Conservation (phyloP, 2,888 invertebrate genomes). For the Eupsilia transversa region DNA sequence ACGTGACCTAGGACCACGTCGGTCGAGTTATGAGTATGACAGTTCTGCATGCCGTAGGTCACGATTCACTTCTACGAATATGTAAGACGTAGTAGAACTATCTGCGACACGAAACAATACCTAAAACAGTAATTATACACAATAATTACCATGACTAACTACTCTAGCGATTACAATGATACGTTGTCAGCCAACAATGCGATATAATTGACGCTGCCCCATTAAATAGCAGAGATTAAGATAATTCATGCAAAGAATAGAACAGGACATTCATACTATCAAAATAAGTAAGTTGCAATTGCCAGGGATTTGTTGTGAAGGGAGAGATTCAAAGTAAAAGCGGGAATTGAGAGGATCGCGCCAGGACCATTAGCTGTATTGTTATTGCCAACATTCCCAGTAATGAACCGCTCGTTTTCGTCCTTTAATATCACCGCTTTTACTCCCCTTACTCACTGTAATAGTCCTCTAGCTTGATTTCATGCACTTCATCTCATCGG, state of each 20-base stretch:
- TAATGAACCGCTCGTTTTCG: slow-evolving; percentile 90
- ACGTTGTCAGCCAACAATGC: slow-evolving; percentile 74
- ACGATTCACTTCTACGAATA: slow-evolving; percentile 64
- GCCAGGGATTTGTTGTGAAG: slow-evolving; percentile 77
- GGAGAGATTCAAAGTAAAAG: slow-evolving; percentile 81
- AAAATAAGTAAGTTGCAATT: slow-evolving; percentile 60
- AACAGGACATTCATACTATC: slow-evolving; percentile 59
- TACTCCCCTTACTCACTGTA: slow-evolving; percentile 83
- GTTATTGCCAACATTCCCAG: slow-evolving; percentile 88
- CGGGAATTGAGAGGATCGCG: slow-evolving; percentile 85
- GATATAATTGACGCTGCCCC: slow-evolving; percentile 73
- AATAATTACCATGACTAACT: slow-evolving; percentile 70
- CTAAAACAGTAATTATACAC: slow-evolving; percentile 66
- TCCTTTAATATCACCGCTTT: slow-evolving; percentile 87
- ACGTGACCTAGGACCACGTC: slow-evolving; percentile 87
- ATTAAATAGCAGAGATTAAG: slow-evolving; percentile 67
- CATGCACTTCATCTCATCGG: slow-evolving; percentile 81
- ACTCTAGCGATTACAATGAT: slow-evolving; percentile 61
- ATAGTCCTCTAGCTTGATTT: slow-evolving; percentile 83
- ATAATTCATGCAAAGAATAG: slow-evolving; percentile 68
- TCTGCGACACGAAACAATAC: slow-evolving; percentile 55
- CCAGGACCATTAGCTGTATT: slow-evolving; percentile 88
- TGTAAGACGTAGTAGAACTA: slow-evolving; percentile 59
- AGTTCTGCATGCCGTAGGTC: slow-evolving; percentile 56
- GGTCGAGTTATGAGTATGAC: slow-evolving; percentile 76